Conservation (phyloP, 2,888 invertebrate species). For the Onchidella celtica region DNA sequence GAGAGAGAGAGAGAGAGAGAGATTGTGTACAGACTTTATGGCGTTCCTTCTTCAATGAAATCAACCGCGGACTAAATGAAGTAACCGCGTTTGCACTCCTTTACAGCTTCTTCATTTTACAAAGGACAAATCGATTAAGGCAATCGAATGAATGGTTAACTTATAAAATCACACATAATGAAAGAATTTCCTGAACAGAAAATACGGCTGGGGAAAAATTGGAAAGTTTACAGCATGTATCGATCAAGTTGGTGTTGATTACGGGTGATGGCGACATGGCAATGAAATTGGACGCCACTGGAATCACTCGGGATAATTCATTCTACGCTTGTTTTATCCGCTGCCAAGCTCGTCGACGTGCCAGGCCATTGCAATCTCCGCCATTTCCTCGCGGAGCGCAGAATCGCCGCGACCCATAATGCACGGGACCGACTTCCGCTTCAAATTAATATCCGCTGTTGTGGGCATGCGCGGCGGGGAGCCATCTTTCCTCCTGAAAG, state of each 20-base stretch:
- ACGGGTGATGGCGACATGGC: slow-evolving; percentile 27
- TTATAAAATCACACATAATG: too few species aligned
- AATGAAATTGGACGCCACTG: slow-evolving; percentile 19
- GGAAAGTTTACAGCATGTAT: slow-evolving; percentile 23
- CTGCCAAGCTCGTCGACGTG: slow-evolving; percentile 28
- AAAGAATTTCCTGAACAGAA: not conserved
- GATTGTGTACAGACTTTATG: too few species aligned
- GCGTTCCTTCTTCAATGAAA: too few species aligned
- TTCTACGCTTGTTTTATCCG: slow-evolving; percentile 13
- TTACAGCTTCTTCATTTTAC: too few species aligned
- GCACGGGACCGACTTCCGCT: slow-evolving; percentile 43
- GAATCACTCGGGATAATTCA: slow-evolving; percentile 31
- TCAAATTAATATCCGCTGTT: slow-evolving; percentile 48
- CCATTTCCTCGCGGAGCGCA: slow-evolving; percentile 17
- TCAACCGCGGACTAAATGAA: too few species aligned
- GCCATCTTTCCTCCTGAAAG: slow-evolving; percentile 39
- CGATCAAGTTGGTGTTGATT: slow-evolving; percentile 29
- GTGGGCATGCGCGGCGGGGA: slow-evolving; percentile 43
- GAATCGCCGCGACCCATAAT: slow-evolving; percentile 20
- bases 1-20: too few species aligned
- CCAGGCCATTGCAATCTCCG: slow-evolving; percentile 21
- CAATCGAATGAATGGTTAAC: too few species aligned
- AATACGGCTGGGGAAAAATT: not conserved
- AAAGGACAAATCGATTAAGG: too few species aligned
- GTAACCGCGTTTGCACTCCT: too few species aligned